Conservation (phyloP, 2,888 invertebrate genomes). For the Dermolepida albohirtum region DNA sequence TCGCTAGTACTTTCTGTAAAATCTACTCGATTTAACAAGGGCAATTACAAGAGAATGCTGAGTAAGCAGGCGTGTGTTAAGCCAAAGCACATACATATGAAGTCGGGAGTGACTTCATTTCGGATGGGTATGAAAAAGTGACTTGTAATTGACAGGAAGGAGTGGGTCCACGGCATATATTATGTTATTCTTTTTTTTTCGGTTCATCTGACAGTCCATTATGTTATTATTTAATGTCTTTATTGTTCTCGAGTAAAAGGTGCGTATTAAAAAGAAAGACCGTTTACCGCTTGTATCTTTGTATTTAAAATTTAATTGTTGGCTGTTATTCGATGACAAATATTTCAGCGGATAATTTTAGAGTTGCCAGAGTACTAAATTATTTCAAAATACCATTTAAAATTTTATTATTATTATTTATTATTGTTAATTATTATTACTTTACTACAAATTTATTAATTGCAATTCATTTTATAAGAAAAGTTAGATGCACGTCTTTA, state of each 20-base stretch:
- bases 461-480: no score
- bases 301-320: slow-evolving; percentile 1
- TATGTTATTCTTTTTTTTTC: slow-evolving; percentile 43
- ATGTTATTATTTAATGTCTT: slow-evolving; percentile 50
- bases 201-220: slow-evolving; percentile 48
- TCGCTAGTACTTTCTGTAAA: slow-evolving; percentile 36
- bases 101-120: slow-evolving; percentile 40
- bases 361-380: not conserved
- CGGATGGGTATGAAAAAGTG: slow-evolving; percentile 41
- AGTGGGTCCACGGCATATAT: slow-evolving; percentile 47
- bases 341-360: not conserved
- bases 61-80: slow-evolving; percentile 44
- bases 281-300: not conserved
- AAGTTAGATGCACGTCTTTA: no score
- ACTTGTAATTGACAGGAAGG: slow-evolving; percentile 48
- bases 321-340: slow-evolving; percentile 1
- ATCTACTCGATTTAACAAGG: slow-evolving; percentile 45
- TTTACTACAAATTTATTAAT: no score
- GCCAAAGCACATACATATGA: slow-evolving; percentile 36
- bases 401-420: no score
- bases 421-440: no score
- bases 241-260: slow-evolving; percentile 44
- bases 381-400: no score
- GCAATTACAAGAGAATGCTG: slow-evolving; percentile 44
- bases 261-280: slow-evolving; percentile 2